Conservation (phyloP, 2,888 invertebrate species). For the Noctua pronuba region DNA sequence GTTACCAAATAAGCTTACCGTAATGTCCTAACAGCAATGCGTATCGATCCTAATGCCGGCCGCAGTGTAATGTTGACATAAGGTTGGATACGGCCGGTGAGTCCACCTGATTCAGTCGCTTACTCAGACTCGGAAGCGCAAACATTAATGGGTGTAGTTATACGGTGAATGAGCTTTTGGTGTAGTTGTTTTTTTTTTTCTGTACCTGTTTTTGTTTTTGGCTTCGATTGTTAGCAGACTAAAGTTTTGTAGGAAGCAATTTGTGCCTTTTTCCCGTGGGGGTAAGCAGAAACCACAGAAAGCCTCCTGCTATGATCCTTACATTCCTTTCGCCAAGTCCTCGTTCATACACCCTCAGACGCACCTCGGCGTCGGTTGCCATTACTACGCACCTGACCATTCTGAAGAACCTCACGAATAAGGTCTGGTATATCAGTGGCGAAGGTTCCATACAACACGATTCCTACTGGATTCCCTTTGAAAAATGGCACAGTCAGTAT, state of each 20-base stretch:
- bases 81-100: slow-evolving; percentile 4
- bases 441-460: no score
- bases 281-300: no score
- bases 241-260: neutral
- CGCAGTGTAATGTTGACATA: slow-evolving; percentile 32
- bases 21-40: slow-evolving; percentile 28
- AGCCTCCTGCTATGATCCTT: no score
- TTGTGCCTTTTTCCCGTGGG: neutral
- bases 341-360: no score
- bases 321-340: no score
- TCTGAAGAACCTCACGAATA: no score
- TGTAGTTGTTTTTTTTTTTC: neutral
- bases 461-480: no score
- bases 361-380: no score
- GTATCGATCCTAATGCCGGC: slow-evolving; percentile 24
- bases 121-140: slow-evolving; percentile 8
- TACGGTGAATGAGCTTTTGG: slow-evolving; percentile 1
- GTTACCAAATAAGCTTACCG: slow-evolving; percentile 13
- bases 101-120: slow-evolving; percentile 30
- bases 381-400: no score
- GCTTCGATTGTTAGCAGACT: neutral
- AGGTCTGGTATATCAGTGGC: no score
- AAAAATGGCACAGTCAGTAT: no score
- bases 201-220: neutral
- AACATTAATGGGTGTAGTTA: neutral